phyloP scores from a whole-genome alignment of 2,113 vertebrate genomes.

The Galemys pyrenaicus region DNA sequence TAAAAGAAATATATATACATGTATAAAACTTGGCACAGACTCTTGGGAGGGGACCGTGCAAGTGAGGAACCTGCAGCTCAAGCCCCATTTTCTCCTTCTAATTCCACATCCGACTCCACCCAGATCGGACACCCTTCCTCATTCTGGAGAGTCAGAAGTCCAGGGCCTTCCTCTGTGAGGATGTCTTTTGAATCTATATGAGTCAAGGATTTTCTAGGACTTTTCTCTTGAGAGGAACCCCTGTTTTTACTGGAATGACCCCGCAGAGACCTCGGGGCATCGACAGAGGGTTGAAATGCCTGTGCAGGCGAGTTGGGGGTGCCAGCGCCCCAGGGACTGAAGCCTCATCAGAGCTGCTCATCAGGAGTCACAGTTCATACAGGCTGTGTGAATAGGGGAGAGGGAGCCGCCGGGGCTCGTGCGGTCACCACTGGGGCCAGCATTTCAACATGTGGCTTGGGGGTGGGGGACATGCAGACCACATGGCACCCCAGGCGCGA shows the following conservation, averaged over 20 bases:
- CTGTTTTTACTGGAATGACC: not conserved
- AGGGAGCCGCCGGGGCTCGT: no score
- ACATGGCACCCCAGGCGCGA: not conserved
- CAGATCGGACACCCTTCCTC: not conserved
- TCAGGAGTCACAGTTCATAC: not conserved
- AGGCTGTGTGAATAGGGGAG: no score
- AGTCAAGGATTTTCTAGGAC: not conserved
- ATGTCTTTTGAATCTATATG: not conserved
- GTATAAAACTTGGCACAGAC: not conserved
- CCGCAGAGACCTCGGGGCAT: not conserved
- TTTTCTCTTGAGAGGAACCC: not conserved
- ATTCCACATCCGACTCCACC: not conserved
- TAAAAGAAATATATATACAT: not conserved
- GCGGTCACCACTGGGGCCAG: not conserved
- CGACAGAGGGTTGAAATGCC: not conserved
- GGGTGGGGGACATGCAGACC: not conserved
- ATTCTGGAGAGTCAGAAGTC: not conserved
- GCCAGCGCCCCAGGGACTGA: not conserved
- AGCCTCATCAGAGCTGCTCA: no score
- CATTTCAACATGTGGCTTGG: not conserved
- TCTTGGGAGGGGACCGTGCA: not conserved
- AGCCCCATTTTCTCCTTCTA: not conserved
- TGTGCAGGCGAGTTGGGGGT: not conserved
- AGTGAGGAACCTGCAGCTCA: not conserved
- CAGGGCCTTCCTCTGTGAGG: not conserved